Base-by-base conservation (phyloP, 2,113 vertebrate species). In the Eolophus roseicapilla region DNA sequence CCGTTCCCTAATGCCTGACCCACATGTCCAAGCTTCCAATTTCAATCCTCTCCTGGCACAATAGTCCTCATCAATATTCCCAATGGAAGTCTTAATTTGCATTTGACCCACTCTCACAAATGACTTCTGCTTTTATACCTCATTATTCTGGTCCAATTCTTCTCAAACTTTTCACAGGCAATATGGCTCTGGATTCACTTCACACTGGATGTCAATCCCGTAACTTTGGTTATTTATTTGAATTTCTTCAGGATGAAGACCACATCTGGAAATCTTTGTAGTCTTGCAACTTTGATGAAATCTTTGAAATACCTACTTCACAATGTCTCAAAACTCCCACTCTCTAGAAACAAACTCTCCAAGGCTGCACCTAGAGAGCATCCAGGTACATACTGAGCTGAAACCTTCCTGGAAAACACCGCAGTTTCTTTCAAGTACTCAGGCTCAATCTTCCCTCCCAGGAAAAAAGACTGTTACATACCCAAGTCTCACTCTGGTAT, bases 401-500 rank as follows among this genome's bases (percentile, higher is more conserved):
- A 86, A 88, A 67, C 21, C 21, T 12, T 7, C 5, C 17, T 67
- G 19, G 55, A 89, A 74, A 78, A 57, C 4, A 7, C 24, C 41
- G 27, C 31, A 23, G 14, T 41, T 88, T 83, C 59, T 83, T 91
- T 81, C 20, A 47, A 57, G n/a, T 21, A 17, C 7, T 88, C 60
- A 44, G 1, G 5, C 17, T 59, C 15, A 39, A 7, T 21, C 49
- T 55, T 91, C 6, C 17, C n/a, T 85, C n/a, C 21, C 35, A 50
- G n/a, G 10, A n/a, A 81, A 57, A 69, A 70, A n/a, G 27, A 23
- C 17, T n/a, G 14, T 18, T 83, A n/a, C 2, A 0, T 44, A 43
- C 27, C 11, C 0, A 0, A 41, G 21, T 19, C 50, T 67, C 31
- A 25, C 9, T n/a, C 24, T 44, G 24, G 13, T 11, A 69, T 1